Percentiles rank a stretch among this genome's conserved stretches.
These are phyloP conservation scores for Oncorhynchus nerka DNA, from an alignment of 2,113 vertebrate species.

Conservation along the genomic window DNA sequence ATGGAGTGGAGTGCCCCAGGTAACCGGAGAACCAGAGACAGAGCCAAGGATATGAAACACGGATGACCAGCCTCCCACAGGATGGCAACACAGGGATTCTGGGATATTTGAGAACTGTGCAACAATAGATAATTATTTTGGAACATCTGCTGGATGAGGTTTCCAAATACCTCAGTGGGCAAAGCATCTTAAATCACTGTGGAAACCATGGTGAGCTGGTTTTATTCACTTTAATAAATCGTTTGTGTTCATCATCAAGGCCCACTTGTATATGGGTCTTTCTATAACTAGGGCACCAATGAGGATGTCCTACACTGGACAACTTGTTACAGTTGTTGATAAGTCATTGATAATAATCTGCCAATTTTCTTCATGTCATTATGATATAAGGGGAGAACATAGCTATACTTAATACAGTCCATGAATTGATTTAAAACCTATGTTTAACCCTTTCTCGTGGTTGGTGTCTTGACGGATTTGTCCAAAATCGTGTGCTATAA, in stretches of 20 bases:
- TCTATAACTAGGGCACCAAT: no score
- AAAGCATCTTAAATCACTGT: constrained; percentile 60
- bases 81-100: constrained; percentile 59
- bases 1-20: constrained; percentile 65
- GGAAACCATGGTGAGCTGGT: constrained; percentile 15
- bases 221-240: constrained; percentile 60
- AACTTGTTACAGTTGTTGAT: no score
- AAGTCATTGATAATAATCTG: no score
- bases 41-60: constrained; percentile 59
- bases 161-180: constrained; percentile 48
- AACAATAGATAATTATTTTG: constrained; percentile 76
- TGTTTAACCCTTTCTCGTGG: no score
- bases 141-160: constrained; percentile 73
- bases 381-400: background rate
- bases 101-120: constrained; percentile 59
- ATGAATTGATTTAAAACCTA: no score
- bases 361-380: no score
- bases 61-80: constrained; percentile 68
- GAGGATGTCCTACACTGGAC: no score
- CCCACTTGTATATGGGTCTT: constrained; percentile 40
- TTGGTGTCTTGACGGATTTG: no score
- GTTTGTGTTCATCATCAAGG: constrained; percentile 48
- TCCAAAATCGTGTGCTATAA: no score
- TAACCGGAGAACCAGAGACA: constrained; percentile 45
- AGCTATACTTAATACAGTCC: no score